Evolutionary conservation across 2,797 vertebrate genomes (phyloP).

Genomic region (Oreortyx pictus): DNA sequence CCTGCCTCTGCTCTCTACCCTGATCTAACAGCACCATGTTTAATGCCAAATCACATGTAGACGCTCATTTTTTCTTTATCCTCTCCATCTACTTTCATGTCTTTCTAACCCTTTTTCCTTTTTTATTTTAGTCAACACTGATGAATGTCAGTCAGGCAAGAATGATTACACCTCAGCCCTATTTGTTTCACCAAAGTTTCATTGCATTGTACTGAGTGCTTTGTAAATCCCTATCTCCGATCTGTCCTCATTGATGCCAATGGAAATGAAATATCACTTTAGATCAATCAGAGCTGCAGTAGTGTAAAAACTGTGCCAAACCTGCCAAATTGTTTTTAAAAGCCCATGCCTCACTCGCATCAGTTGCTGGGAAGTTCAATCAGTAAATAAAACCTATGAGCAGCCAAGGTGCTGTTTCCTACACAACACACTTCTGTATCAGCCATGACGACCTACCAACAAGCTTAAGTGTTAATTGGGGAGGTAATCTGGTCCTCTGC

Average conservation of each 20-base stretch:
- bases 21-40: not conserved
- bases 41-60: fast-evolving
- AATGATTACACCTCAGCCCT: not conserved
- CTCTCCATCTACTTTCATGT: not conserved
- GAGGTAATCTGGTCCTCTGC: not conserved
- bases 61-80: not conserved
- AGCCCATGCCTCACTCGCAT: not conserved
- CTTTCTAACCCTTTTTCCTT: not conserved
- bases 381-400: not conserved
- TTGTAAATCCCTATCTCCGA: not conserved
- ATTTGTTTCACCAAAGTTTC: not conserved
- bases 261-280: not conserved
- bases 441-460: not conserved
- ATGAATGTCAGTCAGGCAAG: not conserved
- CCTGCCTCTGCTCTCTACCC: not conserved
- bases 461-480: not conserved
- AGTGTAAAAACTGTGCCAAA: not conserved
- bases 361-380: not conserved
- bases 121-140: not conserved
- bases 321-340: not conserved
- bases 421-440: not conserved
- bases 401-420: not conserved
- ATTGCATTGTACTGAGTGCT: not conserved
- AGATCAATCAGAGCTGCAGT: not conserved
- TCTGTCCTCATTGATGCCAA: not conserved